Base-by-base conservation (phyloP, 2,113 vertebrate genomes). In the Climacteris rufus region DNA sequence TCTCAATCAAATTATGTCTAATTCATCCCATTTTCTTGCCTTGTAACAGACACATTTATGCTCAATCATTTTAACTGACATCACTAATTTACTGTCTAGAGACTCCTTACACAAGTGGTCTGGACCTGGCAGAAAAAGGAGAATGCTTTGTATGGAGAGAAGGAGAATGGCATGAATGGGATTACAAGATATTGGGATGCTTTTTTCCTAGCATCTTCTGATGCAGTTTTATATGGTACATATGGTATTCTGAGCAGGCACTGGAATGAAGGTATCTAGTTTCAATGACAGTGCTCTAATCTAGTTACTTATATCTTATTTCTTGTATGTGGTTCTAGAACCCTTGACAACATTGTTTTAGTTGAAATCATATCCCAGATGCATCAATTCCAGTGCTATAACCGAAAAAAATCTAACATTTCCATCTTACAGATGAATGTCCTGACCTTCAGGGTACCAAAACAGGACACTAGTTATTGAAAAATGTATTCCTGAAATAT, bases 181-280 rank as follows among this genome's bases (percentile, higher is more conserved):
- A 79, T 39, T 59, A 54, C 20, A 37, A 0, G 0, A 3, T 23
- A 66, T 3, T 53, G 17, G 7, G 24, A 28, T 64, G 21, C 3
- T 75, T 50, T 70, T 70, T 37, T 61, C 21, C 13, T 56, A 56
- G 10, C 16, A 71, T 33, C 49, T 35, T 54, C 28, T 75, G 61
- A 70, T 45, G 28, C 15, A 69, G 13, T 53, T 65, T 33, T 65
- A 83, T 31, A 18, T 11, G 15, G 6, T 44, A 83, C 35, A 39
- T 30, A 39, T 1, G 6, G 7, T 54, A 64, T 25, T 59, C 18
- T 60, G 45, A 65, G 35, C 33, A 70, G 50, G 10, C 39, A 65
- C 22, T 45, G 22, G 28, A 79, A 65, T 54, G 7, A 87, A 87
- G 5, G 5, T 19, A 39, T 53, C 24, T 37, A 59, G 18, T 49